Base-by-base conservation (phyloP, 2,113 vertebrate genomes). In the Thermophis baileyi region DNA sequence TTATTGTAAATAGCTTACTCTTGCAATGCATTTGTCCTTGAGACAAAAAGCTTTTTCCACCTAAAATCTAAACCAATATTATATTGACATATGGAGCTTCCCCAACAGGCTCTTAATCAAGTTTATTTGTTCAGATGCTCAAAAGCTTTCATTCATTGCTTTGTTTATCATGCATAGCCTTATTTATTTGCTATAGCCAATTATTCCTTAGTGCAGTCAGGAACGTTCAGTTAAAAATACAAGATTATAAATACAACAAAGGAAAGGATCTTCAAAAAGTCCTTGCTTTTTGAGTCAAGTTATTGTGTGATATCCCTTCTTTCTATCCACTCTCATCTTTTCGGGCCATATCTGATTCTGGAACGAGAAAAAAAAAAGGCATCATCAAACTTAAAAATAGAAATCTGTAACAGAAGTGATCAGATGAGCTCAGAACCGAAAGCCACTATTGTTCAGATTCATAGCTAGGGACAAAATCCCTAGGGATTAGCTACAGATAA, bases 61-160 rank as follows among this genome's bases (percentile, higher is more conserved):
- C 44, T 90, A 51, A 50, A 74, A 55, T 35, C 25, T 60, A 92
- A 92, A n/a, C 60, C 54, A 87, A 94, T 89, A 55, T 89, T 90
- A 27, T 90, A 88, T n/a, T 94, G 91, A 88, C 49, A 88, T 81
- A 92, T 53, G 51, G 51, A 55, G 60, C 27, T 81, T 40, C 50
- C 88, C 54, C 89, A 92, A 47, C 30, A 90, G 85, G 16, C 44
- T 81, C 57, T 92, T 94, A 81, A 94, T 74, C 91, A 94, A 44
- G 51, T 92, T 92, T 90, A 92, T 91, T 91, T 94, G 88, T 93
- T 86, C 35, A 91, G 85, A 91, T 94, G 81, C 55, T 90, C 54
- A 89, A 63, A 88, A 40, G 40, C 50, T 87, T 3, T 9, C 50
- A 87, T 40, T 90, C 0, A 0, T 4, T 90, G 91, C 88, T n/a